Conservation (phyloP, 2,113 vertebrate species). For the Zapornia atra region DNA sequence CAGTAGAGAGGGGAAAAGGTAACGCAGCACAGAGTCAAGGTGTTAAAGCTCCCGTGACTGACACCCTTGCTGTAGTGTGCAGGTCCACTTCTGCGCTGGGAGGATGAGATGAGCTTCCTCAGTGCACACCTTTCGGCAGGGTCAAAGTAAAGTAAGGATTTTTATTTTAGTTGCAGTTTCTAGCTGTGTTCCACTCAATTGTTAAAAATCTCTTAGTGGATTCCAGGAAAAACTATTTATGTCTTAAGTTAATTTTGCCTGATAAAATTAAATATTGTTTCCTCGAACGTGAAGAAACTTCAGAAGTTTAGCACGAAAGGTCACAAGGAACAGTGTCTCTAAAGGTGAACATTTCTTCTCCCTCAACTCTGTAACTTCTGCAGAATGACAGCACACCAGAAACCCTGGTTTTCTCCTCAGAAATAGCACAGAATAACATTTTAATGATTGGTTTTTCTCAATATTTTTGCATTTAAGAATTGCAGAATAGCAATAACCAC, state of each 20-base stretch:
- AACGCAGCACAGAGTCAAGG: not conserved
- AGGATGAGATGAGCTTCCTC: not conserved
- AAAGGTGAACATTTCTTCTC: not conserved
- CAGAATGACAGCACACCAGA: not conserved
- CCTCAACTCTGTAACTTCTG: not conserved
- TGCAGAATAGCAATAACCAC: constrained; percentile 53
- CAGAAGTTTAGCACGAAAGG: not conserved
- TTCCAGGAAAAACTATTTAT: not conserved
- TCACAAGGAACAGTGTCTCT: not conserved
- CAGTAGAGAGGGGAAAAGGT: not conserved
- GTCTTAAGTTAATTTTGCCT: not conserved
- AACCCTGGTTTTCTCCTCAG: not conserved
- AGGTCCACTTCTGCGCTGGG: not conserved
- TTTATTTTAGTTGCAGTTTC: not conserved
- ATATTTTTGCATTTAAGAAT: not conserved
- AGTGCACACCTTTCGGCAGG: not conserved
- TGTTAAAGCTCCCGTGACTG: not conserved
- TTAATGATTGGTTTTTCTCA: not conserved
- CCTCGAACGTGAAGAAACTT: not conserved
- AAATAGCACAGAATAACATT: not conserved
- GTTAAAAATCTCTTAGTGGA: not conserved
- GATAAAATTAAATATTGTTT: not conserved
- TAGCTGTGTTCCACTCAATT: not conserved
- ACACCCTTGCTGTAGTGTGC: not conserved
- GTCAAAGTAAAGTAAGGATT: not conserved